Base-by-base conservation (phyloP, 2,888 invertebrate genomes). In the Pyrgus malvae region DNA sequence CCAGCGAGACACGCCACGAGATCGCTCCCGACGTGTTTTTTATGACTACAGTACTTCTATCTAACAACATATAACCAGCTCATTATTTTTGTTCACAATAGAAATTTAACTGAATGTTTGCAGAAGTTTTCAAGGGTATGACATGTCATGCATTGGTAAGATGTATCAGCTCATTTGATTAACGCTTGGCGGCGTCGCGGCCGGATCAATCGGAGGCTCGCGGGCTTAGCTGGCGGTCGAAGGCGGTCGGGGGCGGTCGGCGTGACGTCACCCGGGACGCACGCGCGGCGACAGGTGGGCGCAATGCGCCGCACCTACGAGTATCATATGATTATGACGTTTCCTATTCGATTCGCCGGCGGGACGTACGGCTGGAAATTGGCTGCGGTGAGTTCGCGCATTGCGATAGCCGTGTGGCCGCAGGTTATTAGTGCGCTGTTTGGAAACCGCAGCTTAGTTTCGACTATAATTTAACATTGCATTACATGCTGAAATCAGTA, bases 221-320 rank as follows among this genome's bases (percentile, higher is more conserved):
- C 69, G 67, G 68, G 70, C 14, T 41, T 63, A 68, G 68, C 37
- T 55, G 57, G 74, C 66, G 63, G 56, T 60, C 69, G 79, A 69
- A 48, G 59, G 45, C 23, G 60, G 49, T 77, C 78, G 76, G 72
- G 64, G 31, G 61, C 41, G 60, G 57, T 78, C 81, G 80, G 76
- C 56, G 66, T 88, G 89, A 87, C 89, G 89, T 87, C 88, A 88
- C 68, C 65, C 74, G 80, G 77, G 83, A 83, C 89, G 90, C 89
- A 88, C 72, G 87, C 90, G 89, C 86, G 85, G 69, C 84, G 88
- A 87, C 89, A 90, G 90, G 90, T 89, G 89, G 84, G 82, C 86
- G 87, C 89, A 88, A 70, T 88, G 90, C 90, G 89, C 86, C 80
- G 83, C 78, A 78, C 82, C 84, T 85, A 85, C 82, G 37, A 25